Evolutionary conservation across 1,140 invertebrate genomes (phyloP), one percentile per base, ranked within the genome.

Genomic region (Andrena cerasifolii): DNA sequence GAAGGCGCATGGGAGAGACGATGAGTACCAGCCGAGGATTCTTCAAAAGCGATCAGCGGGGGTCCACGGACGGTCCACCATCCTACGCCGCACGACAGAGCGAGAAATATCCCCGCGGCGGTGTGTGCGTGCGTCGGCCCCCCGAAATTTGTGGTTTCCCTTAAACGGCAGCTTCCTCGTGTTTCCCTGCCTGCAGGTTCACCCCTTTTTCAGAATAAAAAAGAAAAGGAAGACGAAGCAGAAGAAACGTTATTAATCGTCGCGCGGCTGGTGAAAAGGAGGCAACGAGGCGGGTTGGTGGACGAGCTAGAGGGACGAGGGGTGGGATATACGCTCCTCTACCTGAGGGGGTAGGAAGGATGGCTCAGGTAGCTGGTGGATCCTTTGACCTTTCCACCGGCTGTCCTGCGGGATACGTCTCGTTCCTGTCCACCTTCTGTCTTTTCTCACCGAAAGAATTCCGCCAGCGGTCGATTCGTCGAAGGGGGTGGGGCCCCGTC

Each of bases 361-460:
- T 66, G 66, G n/a, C 83, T 90, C 90, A 91, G 90, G 90, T 91
- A 91, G 90, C 90, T 82, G 78, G 40, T 51, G 78, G 85, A 85
- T 92, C 86, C 88, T 88, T 88, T 88, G 88, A 91, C 90, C 90
- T 89, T 87, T 90, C 85, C 84, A 84, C 87, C 85, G 88, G 78
- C 83, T 83, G 84, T 88, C 86, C 80, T 78, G 78, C 71, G 80
- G 85, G 72, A 80, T 78, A 84, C 79, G 84, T 87, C 81, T 66
- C 79, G 82, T 86, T 86, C 63, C 78, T 78, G 77, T 73, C 59
- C 59, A 81, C 78, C 85, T 84, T 86, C 83, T 83, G 85, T 84
- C 85, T 84, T 86, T 76, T 83, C 83, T 83, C 53, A 79, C 75
- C 80, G 84, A 86, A 77, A 76, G 80, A 90, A 89, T 91, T 89